These are phyloP conservation scores for Pempheris klunzingeri DNA, from an alignment of 2,797 vertebrate genomes.

Conservation along the genomic window DNA sequence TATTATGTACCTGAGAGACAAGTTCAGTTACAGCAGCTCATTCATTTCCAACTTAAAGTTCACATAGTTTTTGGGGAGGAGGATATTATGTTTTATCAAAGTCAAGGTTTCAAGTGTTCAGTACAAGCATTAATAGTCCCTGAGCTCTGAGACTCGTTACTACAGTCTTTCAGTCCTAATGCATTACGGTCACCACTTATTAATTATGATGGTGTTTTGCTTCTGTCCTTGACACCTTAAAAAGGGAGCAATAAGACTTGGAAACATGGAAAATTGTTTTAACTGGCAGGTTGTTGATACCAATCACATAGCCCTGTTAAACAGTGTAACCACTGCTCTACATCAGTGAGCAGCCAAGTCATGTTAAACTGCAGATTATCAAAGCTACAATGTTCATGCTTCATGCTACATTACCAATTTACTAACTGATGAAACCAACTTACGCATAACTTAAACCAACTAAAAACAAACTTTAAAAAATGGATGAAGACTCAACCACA, in stretches of 20 bases:
- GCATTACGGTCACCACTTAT: background rate
- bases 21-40: conserved; percentile 16
- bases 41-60: conserved; percentile 1
- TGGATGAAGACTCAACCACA: background rate
- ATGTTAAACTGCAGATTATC: background rate
- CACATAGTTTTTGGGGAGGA: background rate
- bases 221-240: background rate
- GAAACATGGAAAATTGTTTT: background rate
- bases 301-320: background rate
- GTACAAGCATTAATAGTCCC: background rate
- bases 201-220: background rate
- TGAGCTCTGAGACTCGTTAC: conserved; percentile 7
- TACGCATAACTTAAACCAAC: background rate
- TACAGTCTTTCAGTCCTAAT: background rate
- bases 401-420: background rate
- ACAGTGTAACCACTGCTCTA: background rate
- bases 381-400: background rate
- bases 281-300: background rate
- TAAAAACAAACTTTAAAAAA: background rate
- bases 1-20: conserved; percentile 22
- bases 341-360: background rate
- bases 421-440: background rate
- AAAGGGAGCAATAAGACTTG: background rate
- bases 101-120: conserved; percentile 1
- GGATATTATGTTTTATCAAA: background rate